Conservation (phyloP, 2,888 invertebrate species). For the Lucinisca nassula region DNA sequence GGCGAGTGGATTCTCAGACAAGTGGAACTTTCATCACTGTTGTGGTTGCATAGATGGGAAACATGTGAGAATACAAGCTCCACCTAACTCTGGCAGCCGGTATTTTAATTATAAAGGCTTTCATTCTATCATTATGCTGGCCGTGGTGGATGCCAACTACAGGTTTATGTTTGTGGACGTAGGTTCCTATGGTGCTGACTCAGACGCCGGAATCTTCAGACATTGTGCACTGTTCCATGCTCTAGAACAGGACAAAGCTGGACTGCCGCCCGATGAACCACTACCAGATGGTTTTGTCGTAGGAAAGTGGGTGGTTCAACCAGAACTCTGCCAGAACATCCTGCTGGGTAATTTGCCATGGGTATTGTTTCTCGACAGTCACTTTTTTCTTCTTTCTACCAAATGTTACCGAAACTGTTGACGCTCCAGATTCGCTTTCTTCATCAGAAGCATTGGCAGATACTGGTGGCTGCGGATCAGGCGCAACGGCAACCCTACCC, state of each 20-base stretch:
- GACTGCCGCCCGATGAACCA: constrained; percentile 33
- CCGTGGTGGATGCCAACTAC: constrained; percentile 22
- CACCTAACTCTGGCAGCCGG: constrained; percentile 73
- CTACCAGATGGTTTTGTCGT: constrained; percentile 51
- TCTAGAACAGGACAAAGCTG: constrained; percentile 18
- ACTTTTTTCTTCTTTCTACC: no score
- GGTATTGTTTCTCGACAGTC: no score
- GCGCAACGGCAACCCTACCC: no score
- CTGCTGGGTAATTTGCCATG: no score
- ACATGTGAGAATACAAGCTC: constrained; percentile 79
- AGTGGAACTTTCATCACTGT: constrained; percentile 85
- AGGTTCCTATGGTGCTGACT: constrained; percentile 17
- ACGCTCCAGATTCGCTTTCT: no score
- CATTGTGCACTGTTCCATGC: constrained; percentile 5
- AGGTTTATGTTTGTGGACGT: constrained; percentile 24
- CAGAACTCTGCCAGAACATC: no score
- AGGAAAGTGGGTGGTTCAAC: no score
- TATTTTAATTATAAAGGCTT: constrained; percentile 83
- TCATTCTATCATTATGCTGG: constrained; percentile 84
- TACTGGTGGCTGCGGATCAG: no score
- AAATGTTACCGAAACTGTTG: no score
- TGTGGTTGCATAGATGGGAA: constrained; percentile 83
- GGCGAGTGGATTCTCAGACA: constrained; percentile 52
- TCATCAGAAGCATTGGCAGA: no score
- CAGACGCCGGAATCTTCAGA: constrained; percentile 21